phyloP scores from a whole-genome alignment of 2,113 vertebrate species.

The Picathartes gymnocephalus region DNA sequence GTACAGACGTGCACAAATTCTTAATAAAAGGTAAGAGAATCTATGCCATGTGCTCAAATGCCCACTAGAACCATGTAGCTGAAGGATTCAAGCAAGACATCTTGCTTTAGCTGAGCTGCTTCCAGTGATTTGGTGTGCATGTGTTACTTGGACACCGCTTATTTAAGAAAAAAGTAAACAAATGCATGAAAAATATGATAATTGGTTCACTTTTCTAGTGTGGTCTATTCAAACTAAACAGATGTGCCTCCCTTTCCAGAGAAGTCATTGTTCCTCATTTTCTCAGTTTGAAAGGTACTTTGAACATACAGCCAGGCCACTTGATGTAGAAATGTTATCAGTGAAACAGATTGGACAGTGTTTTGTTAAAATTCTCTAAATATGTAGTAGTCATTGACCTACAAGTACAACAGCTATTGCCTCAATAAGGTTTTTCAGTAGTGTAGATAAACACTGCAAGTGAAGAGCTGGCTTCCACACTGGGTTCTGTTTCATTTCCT shows the following conservation, averaged over 20 bases:
- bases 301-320: neutral
- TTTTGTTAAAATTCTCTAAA: neutral
- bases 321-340: neutral
- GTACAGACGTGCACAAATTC: neutral
- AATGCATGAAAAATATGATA: neutral
- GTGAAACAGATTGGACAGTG: neutral
- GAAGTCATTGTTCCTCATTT: neutral
- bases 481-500: slow-evolving; percentile 41
- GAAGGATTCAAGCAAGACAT: neutral
- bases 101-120: neutral
- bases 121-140: neutral
- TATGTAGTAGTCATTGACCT: neutral
- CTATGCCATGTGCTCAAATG: neutral
- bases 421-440: neutral
- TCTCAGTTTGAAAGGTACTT: neutral
- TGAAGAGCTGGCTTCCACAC: neutral
- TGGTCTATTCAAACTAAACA: neutral
- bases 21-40: neutral
- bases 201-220: neutral
- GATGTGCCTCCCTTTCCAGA: neutral
- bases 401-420: neutral
- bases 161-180: neutral
- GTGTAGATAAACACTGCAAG: neutral
- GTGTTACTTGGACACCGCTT: neutral
- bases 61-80: neutral